These are phyloP conservation scores for Fregata magnificens DNA, from an alignment of 2,113 vertebrate genomes.

Conservation along the genomic window DNA sequence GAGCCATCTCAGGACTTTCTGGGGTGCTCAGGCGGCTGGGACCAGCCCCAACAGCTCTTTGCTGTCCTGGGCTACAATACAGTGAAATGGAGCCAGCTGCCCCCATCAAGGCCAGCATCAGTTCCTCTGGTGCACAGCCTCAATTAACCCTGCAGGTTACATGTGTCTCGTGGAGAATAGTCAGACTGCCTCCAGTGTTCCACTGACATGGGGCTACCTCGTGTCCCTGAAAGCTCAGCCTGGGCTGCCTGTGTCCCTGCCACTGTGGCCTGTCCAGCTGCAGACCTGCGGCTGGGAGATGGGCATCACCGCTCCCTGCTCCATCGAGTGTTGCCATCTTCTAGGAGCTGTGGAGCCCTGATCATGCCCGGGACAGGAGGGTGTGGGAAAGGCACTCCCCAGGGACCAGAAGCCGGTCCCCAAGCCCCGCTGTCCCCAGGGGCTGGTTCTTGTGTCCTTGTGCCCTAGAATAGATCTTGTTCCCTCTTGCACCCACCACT, in stretches of 20 bases:
- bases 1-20: not conserved
- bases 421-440: not conserved
- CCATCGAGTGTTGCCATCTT: accelerated
- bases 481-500: not conserved
- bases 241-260: not conserved
- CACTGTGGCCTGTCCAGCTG: not conserved
- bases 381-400: not conserved
- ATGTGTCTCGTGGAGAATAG: accelerated
- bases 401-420: not conserved
- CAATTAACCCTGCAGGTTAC: not conserved
- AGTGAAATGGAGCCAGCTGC: not conserved
- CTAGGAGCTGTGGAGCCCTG: not conserved
- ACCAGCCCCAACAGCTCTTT: not conserved
- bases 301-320: not conserved
- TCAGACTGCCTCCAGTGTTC: not conserved
- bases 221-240: accelerated
- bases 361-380: accelerated
- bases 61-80: not conserved
- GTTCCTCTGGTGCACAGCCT: not conserved
- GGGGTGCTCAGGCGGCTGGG: not conserved
- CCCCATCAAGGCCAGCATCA: not conserved
- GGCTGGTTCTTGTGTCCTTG: not conserved
- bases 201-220: not conserved
- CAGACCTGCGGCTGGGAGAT: not conserved
- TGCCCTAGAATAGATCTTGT: not conserved